These are phyloP conservation scores for Dinomys branickii DNA, from an alignment of 2,113 vertebrate species.

Conservation along the genomic window DNA sequence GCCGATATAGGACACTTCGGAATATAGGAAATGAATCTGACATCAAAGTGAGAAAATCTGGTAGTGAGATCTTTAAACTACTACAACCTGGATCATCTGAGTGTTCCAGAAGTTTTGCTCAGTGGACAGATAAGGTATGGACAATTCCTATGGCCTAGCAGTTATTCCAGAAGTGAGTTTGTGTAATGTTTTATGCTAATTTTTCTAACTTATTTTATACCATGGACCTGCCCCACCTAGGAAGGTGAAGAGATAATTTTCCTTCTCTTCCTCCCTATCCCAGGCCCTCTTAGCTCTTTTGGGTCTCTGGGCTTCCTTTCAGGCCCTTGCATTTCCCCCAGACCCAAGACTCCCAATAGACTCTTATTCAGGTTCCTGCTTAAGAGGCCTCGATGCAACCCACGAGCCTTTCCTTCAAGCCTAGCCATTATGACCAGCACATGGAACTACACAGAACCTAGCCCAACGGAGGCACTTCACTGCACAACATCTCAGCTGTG, in stretches of 20 bases:
- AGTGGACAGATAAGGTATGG: constrained; percentile 77
- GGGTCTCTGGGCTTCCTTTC: background rate
- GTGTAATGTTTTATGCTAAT: background rate
- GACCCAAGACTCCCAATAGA: background rate
- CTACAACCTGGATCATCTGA: background rate
- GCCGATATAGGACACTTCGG: constrained; percentile 82
- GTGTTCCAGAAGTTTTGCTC: background rate
- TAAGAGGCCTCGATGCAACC: background rate
- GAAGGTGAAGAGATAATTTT: background rate
- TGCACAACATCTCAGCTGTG: background rate
- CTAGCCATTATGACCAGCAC: background rate
- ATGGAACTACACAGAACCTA: background rate
- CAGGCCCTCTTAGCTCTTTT: background rate
- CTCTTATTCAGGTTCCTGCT: background rate
- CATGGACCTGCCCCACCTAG: background rate
- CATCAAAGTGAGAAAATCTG: accelerated
- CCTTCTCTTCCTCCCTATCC: background rate
- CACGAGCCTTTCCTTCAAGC: background rate
- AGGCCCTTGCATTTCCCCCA: background rate
- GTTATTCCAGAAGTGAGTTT: background rate
- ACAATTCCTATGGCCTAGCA: background rate
- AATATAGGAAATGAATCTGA: constrained; percentile 81
- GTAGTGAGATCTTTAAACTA: accelerated
- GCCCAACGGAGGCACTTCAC: background rate
- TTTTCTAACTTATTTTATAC: background rate